Base-by-base conservation (phyloP, 1,140 invertebrate genomes). In the Calephelis nemesis region DNA sequence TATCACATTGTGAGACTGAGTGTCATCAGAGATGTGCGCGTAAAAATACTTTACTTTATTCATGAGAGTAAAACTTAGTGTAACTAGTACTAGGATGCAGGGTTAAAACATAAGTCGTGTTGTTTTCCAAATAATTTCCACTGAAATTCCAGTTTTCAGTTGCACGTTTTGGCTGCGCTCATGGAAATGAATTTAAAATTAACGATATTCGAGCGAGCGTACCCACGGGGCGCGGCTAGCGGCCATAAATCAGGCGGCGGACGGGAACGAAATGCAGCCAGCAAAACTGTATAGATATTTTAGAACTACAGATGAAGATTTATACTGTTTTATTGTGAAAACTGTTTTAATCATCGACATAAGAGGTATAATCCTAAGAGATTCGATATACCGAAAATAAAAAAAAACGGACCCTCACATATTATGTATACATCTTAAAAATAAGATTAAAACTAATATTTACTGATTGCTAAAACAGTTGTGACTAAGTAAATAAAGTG, bases 171-270 rank as follows among this genome's bases (percentile, higher is more conserved):
- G 54, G 54, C 54, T 58, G 39, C 54, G 54, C 54, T 58, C 58
- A 63, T 45, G 63, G 63, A 69, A 67, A 72, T 72, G 71, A 72
- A 72, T 72, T 68, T 65, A 62, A 67, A 72, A 72, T 72, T 67
- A 72, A 72, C 66, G 47, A 63, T 63, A 65, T 68, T 49, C 71
- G n/a, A 62, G 67, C 67, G 63, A 72, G 71, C 63, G 63, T 47
- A 66, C 71, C 71, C 71, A 60, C 15, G 71, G 71, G 67, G 71
- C 67, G 62, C 52, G 62, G 67, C 67, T 68, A 50, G 63, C 54
- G 65, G 54, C 54, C 7, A 72, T 72, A 72, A 72, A 72, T 72
- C 71, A 72, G 71, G 45, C 47, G 69, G 45, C 49, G 71, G 67
- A 69, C 71, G 63, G 63, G 63, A 47, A 47, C 48, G 67, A 54